Base-by-base conservation (phyloP, 1,140 invertebrate genomes). In the Nebria ingens region DNA sequence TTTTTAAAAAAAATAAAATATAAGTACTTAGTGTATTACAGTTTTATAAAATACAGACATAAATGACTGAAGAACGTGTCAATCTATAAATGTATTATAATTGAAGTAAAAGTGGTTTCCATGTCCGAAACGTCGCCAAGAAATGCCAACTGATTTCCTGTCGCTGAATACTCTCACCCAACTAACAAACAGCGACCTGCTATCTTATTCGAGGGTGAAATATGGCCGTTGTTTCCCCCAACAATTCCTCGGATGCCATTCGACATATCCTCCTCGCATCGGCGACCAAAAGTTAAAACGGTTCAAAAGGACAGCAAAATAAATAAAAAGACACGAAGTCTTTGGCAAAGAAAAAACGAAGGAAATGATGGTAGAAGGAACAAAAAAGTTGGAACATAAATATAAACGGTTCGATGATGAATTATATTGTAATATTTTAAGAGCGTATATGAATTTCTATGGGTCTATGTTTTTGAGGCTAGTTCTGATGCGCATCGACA, bases 381-480 rank as follows among this genome's bases (percentile, higher is more conserved):
- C n/a, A n/a, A n/a, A 45, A 45, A 45, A 45, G 9, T 45, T 45
- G 17, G 9, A 4, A 45, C 40, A 45, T 45, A 45, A 45, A 45
- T n/a, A n/a, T 45, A 45, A 45, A 17, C 40, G 40, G 6, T 12
- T 29, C 25, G 9, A 17, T 45, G 40, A 45, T 45, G 40, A 45
- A 45, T 45, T 45, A 45, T 45, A 45, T 45, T 45, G 40, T 45
- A 45, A 45, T 45, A 45, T 45, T 45, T 45, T 45, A 45, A 17
- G 9, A 17, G 40, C 40, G 40, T 4, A 45, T 17, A 11, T 9
- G 25, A 34, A 34, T 45, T 45, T 45, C 15, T 12, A 17, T 4
- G 9, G 40, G 9, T 45, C 40, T 45, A n/a, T 34, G 25, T 45
- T 17, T 11, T 45, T 17, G 40, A 11, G 40, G 40, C 17, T 6